phyloP scores from a whole-genome alignment of 2,888 invertebrate genomes.

The Drosophila birchii region DNA sequence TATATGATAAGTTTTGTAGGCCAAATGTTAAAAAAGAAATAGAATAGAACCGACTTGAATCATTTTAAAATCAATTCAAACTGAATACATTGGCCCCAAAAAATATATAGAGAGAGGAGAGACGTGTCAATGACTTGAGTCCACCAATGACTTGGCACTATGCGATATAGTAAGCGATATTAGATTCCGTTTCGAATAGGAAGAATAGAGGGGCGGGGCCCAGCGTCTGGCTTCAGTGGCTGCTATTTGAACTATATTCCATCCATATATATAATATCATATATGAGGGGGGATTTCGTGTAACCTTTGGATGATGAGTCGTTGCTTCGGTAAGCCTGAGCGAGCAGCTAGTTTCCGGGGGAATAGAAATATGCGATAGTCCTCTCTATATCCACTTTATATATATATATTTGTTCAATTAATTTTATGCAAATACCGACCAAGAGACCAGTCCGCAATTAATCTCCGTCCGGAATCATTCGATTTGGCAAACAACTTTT shows the following conservation, averaged over 20 bases:
- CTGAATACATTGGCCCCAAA: constrained; percentile 33
- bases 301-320: constrained; percentile 14
- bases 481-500: constrained; percentile 42
- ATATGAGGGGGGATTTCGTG: neutral
- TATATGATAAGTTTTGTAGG: constrained; percentile 1
- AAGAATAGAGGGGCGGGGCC: constrained; percentile 20
- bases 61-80: constrained; percentile 9
- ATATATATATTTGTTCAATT: neutral
- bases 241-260: constrained; percentile 26
- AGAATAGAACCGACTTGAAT: neutral
- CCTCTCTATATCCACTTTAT: neutral
- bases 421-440: constrained; percentile 25
- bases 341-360: constrained; percentile 43
- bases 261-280: constrained; percentile 4
- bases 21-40: neutral
- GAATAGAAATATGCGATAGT: neutral
- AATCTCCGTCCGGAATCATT: constrained; percentile 31
- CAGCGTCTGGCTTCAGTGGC: constrained; percentile 18
- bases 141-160: constrained; percentile 26
- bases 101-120: constrained; percentile 10
- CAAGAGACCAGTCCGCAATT: constrained; percentile 9
- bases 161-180: constrained; percentile 6
- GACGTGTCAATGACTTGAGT: constrained; percentile 41
- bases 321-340: constrained; percentile 33
- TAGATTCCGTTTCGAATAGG: constrained; percentile 4